A percentile compares a stretch with the other conserved stretches of the same genome.
These are phyloP conservation scores for Sprattus sprattus DNA, from an alignment of 2,113 vertebrate genomes.

Conservation along the genomic window DNA sequence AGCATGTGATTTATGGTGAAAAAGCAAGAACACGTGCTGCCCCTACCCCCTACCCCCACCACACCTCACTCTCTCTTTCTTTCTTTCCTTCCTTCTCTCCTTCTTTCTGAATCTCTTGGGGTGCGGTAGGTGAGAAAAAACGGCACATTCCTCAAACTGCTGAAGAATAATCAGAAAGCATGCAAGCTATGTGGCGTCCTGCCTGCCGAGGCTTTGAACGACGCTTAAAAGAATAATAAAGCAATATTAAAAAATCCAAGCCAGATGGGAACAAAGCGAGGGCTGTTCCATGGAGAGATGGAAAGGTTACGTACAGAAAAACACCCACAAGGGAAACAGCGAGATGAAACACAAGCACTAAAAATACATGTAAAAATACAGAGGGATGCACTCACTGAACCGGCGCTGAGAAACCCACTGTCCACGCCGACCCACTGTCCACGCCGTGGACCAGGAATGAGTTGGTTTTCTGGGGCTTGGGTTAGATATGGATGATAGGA, in stretches of 20 bases:
- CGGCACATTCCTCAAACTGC: slow-evolving; percentile 42
- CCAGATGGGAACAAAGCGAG: slow-evolving; percentile 35
- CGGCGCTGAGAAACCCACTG: not conserved
- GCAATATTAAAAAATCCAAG: slow-evolving; percentile 40
- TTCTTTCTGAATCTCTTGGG: slow-evolving; percentile 17
- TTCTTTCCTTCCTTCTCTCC: slow-evolving; percentile 17
- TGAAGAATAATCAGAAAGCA: slow-evolving; percentile 46
- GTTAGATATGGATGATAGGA: not conserved
- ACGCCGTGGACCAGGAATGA: not conserved
- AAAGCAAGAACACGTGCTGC: not conserved
- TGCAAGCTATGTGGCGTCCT: slow-evolving; percentile 52
- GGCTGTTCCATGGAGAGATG: slow-evolving; percentile 9
- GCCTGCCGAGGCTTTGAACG: slow-evolving; percentile 40
- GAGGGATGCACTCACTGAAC: slow-evolving; percentile 10
- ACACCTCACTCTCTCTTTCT: not conserved
- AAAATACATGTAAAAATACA: slow-evolving; percentile 15
- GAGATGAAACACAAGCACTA: slow-evolving; percentile 19
- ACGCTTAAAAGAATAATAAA: slow-evolving; percentile 51
- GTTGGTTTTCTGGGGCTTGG: not conserved
- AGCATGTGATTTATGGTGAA: slow-evolving; percentile 18
- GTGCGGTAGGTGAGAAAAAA: slow-evolving; percentile 25
- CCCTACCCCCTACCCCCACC: not conserved
- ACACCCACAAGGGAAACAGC: slow-evolving; percentile 18
- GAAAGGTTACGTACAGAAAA: slow-evolving; percentile 24
- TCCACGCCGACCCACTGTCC: not conserved